Percentiles rank a stretch among this genome's conserved stretches.
Evolutionary conservation across 2,113 vertebrate species (phyloP).

Genomic region (Lepisosteus osseus): DNA sequence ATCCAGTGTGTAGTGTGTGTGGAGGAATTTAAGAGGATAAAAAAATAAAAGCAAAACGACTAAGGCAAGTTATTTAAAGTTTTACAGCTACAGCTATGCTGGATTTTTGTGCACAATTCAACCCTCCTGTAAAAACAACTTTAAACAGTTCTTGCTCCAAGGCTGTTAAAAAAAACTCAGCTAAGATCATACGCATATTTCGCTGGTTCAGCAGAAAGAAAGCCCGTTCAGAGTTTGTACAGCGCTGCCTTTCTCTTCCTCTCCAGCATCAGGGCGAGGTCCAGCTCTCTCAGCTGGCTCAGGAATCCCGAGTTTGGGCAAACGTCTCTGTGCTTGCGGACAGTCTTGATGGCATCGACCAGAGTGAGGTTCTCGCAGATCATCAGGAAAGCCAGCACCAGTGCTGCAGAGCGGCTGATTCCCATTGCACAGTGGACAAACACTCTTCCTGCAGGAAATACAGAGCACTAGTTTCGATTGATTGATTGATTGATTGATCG

Average conservation of each 20-base stretch:
- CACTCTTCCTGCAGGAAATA: conserved; percentile 53
- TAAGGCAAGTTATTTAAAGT: conserved; percentile 13
- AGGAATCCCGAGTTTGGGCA: conserved; percentile 68
- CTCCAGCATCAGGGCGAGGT: conserved; percentile 54
- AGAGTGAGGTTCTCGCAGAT: conserved; percentile 60
- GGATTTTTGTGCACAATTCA: conserved; percentile 30
- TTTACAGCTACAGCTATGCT: conserved; percentile 19
- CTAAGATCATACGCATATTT: conserved; percentile 3
- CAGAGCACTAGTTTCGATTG: background rate
- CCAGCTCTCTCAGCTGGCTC: conserved; percentile 64
- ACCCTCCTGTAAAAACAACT: conserved; percentile 28
- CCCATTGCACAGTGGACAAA: conserved; percentile 73
- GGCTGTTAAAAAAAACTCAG: conserved; percentile 11
- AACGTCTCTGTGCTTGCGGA: conserved; percentile 62
- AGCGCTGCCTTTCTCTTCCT: conserved; percentile 39
- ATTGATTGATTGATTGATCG: too few species aligned
- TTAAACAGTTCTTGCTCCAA: conserved; percentile 19
- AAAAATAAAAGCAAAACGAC: too few species aligned
- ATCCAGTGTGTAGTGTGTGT: too few species aligned
- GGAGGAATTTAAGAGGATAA: too few species aligned
- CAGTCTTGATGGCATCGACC: conserved; percentile 50
- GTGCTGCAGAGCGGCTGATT: conserved; percentile 64
- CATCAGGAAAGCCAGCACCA: conserved; percentile 69
- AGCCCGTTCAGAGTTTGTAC: conserved; percentile 43
- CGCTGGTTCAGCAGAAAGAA: conserved; percentile 15